These are phyloP conservation scores for Lapara coniferarum DNA, from an alignment of 2,888 invertebrate genomes.

Conservation along the genomic window DNA sequence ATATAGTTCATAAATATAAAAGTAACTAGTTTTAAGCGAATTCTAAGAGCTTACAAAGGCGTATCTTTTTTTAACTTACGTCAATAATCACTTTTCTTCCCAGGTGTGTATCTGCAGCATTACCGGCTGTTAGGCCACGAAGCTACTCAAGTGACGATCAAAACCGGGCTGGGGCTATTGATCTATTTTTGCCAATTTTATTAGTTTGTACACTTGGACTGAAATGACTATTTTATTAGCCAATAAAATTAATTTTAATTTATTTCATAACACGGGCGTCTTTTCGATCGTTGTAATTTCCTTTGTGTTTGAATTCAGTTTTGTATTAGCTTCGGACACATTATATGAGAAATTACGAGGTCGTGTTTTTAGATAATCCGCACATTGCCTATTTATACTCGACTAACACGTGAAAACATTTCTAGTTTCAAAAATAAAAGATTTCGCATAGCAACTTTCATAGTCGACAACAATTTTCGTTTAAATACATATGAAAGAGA, in stretches of 20 bases:
- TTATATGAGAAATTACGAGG: constrained; percentile 9
- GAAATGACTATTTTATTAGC: neutral
- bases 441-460: constrained; percentile 4
- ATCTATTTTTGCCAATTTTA: neutral
- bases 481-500: neutral
- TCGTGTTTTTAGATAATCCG: constrained; percentile 18
- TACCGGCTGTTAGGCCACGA: neutral
- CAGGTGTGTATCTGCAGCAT: neutral
- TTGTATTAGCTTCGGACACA: neutral
- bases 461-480: neutral
- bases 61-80: too few species aligned
- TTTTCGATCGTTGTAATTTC: neutral
- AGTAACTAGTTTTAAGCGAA: too few species aligned
- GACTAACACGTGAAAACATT: constrained; percentile 8
- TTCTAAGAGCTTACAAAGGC: too few species aligned
- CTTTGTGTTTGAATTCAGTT: constrained; percentile 3
- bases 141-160: neutral
- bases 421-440: constrained; percentile 9
- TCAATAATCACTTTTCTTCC: too few species aligned
- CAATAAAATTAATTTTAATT: constrained; percentile 1
- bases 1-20: neutral
- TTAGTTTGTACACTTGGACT: neutral
- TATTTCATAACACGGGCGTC: constrained; percentile 5
- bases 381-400: neutral
- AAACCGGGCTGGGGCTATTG: neutral